Percentiles rank a stretch among this genome's conserved stretches.
These are phyloP conservation scores for Oreotrochilus melanogaster DNA, from an alignment of 2,113 vertebrate species.

Conservation along the genomic window DNA sequence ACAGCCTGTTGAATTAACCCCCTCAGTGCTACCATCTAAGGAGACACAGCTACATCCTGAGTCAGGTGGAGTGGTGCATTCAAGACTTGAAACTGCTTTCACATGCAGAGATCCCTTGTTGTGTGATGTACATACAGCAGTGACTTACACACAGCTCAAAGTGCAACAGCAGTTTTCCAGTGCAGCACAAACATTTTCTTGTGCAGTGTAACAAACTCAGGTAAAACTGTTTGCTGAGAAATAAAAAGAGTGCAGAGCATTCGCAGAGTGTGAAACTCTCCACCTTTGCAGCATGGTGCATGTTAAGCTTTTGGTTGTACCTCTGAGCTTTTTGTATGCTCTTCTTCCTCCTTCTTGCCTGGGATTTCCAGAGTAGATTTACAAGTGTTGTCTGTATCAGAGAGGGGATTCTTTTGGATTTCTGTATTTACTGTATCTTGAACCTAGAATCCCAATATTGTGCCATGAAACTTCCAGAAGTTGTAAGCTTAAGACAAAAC, in stretches of 20 bases:
- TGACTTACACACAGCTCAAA: neutral
- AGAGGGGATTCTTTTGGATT: constrained; percentile 74
- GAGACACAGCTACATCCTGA: neutral
- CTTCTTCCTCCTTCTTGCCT: constrained; percentile 82
- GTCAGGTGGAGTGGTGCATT: accelerated
- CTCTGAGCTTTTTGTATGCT: constrained; percentile 82
- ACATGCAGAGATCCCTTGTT: neutral
- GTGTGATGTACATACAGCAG: accelerated
- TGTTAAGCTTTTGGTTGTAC: constrained; percentile 39
- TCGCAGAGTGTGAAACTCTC: neutral
- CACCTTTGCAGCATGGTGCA: neutral
- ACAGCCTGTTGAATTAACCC: accelerated
- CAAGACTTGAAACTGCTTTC: neutral
- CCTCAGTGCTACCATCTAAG: accelerated
- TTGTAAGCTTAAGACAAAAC: neutral
- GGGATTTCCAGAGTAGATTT: constrained; percentile 79
- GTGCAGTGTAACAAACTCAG: neutral
- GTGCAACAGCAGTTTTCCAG: neutral
- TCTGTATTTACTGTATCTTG: constrained; percentile 84
- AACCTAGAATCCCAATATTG: constrained; percentile 74
- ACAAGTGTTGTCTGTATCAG: constrained; percentile 74
- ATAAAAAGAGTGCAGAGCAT: neutral
- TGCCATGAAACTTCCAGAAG: neutral
- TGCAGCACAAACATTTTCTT: neutral
- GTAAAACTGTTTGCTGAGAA: neutral